A percentile compares a stretch with the other conserved stretches of the same genome.
These are phyloP conservation scores for Littorina saxatilis DNA, from an alignment of 1,140 invertebrate genomes.

Conservation along the genomic window DNA sequence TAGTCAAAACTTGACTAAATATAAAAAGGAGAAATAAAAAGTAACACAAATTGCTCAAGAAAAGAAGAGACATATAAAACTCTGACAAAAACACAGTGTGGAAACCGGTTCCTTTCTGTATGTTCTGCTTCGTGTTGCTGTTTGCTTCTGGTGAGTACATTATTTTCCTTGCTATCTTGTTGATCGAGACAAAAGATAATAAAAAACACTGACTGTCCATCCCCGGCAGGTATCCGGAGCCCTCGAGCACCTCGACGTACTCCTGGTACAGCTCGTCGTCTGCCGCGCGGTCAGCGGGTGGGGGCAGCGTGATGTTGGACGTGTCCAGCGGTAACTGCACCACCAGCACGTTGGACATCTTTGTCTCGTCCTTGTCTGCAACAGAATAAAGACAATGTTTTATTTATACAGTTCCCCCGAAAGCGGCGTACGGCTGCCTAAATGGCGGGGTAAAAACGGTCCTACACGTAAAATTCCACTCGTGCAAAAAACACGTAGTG, in stretches of 20 bases:
- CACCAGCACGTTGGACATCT: constrained; percentile 73
- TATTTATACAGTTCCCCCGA: too few relatives aligned
- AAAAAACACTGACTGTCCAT: constrained; percentile 65
- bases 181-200: too few relatives aligned
- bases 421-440: too few relatives aligned
- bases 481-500: too few relatives aligned
- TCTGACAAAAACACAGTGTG: neutral
- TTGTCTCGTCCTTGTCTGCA: constrained; percentile 58
- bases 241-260: constrained; percentile 71
- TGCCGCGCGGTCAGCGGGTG: constrained; percentile 56
- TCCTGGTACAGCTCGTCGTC: constrained; percentile 73
- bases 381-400: neutral
- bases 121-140: too few relatives aligned
- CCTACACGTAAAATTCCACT: too few relatives aligned
- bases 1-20: too few relatives aligned
- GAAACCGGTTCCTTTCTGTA: too few relatives aligned
- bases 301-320: constrained; percentile 64
- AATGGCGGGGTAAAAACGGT: too few relatives aligned
- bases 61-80: neutral
- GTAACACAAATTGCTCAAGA: neutral
- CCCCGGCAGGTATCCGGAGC: constrained; percentile 64
- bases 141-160: too few relatives aligned
- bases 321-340: constrained; percentile 70
- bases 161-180: too few relatives aligned
- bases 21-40: too few relatives aligned